Evolutionary conservation across 2,113 vertebrate species (phyloP), one percentile per base, ranked within the genome.

Genomic region (Charadrius vociferus): DNA sequence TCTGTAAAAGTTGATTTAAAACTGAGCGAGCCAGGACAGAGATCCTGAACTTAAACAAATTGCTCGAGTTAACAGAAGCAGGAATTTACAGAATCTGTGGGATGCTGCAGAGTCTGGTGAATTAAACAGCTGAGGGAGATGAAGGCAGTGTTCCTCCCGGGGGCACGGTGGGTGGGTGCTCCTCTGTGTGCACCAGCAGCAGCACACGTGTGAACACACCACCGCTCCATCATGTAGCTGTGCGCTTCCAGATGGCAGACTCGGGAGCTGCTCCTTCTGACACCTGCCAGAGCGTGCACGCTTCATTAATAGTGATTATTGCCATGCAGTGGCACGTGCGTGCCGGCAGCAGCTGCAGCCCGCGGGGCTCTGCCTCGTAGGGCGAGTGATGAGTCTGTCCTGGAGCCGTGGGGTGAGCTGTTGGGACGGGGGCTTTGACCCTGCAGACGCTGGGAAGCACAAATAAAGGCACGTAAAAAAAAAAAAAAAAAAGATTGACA

Each of bases 381-480:
- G 55, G 7, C 3, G 7, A 80, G 65, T 2, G 2, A 6, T 9
- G 32, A 9, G 23, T 5, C 58, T n/a, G 26, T 15, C 29, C 62
- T 2, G 0, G 32, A 34, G 56, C 49, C 13, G 11, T 5, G 5
- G 56, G 56, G 63, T 0, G 21, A 22, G 37, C 34, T 53, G 17
- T 3, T 41, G 37, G 50, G 45, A 29, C 0, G 3, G 36, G 37
- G n/a, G 62, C 56, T 53, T 22, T 36, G 34, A 27, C n/a, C 49
- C 12, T 3, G 0, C 32, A 8, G 34, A 20, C 43, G 41, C 14
- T 0, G 1, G n/a, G 34, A 34, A 26, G 78, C 12, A 19, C 65
- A 23, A 26, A 49, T 3, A 66, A 30, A 66, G 43, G 71, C 13
- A 14, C 19, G 18, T 41, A 63, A 39, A 47, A 52, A n/a, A 23